Evolutionary conservation across 2,888 invertebrate genomes (phyloP).

Genomic region (Meteorus colon): DNA sequence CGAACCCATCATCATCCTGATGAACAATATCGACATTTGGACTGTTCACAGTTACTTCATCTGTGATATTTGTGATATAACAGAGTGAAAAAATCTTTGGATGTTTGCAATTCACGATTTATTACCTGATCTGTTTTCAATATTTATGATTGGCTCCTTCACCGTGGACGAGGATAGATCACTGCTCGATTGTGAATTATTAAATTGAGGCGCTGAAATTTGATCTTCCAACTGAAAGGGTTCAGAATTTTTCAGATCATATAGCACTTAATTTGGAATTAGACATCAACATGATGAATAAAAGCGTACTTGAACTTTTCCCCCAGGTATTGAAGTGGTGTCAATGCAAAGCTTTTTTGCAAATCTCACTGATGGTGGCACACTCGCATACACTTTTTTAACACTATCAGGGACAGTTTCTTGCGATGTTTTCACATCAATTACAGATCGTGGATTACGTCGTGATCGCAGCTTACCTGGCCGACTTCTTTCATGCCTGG

Average conservation of each 20-base stretch:
- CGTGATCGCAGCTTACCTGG: constrained; percentile 63
- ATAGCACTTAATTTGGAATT: neutral
- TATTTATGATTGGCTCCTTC: too few species aligned
- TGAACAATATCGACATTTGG: constrained; percentile 62
- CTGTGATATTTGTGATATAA: constrained; percentile 42
- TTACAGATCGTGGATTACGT: constrained; percentile 61
- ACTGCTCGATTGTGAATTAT: neutral
- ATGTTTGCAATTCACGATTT: neutral
- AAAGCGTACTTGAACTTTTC: constrained; percentile 46
- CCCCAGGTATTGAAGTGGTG: constrained; percentile 39
- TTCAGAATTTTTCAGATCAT: neutral
- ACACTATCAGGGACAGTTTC: constrained; percentile 60
- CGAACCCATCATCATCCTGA: constrained; percentile 87
- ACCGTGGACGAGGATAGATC: neutral
- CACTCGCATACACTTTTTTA: constrained; percentile 55
- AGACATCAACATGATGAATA: neutral
- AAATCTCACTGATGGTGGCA: constrained; percentile 66
- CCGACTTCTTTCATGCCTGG: constrained; percentile 64
- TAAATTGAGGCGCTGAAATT: neutral
- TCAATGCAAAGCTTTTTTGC: constrained; percentile 68
- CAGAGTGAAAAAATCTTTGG: neutral
- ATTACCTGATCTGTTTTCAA: constrained; percentile 6
- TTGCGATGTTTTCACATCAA: constrained; percentile 61
- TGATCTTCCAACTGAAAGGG: constrained; percentile 4
- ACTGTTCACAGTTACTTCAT: constrained; percentile 55